Conservation (phyloP, 1,140 invertebrate species). For the Panagrolaimus sp. region DNA sequence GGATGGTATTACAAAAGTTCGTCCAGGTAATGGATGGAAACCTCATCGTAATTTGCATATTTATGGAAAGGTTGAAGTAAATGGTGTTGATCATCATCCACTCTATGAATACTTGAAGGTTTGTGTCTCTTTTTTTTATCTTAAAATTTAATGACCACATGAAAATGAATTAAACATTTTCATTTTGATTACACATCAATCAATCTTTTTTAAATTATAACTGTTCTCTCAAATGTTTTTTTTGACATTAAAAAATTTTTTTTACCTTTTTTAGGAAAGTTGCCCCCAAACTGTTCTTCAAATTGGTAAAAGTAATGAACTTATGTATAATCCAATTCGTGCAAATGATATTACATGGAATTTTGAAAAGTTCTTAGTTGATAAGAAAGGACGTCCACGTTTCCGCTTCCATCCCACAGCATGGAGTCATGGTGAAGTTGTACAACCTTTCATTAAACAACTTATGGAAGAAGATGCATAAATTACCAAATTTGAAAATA, state of each 20-base stretch:
- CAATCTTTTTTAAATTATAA: too few species aligned
- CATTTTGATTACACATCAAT: background rate
- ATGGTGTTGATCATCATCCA: conserved; percentile 60
- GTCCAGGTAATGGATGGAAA: conserved; percentile 60
- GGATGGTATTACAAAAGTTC: conserved; percentile 59
- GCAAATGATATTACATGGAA: conserved; percentile 61
- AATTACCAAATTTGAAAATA: background rate
- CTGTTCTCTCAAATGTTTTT: too few species aligned
- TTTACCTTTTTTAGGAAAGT: conserved; percentile 43
- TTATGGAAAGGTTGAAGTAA: conserved; percentile 60
- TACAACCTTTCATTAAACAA: conserved; percentile 48
- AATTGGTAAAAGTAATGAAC: conserved; percentile 52
- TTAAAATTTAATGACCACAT: too few species aligned
- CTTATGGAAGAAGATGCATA: conserved; percentile 39
- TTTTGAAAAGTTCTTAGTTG: conserved; percentile 62
- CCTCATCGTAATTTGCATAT: conserved; percentile 59
- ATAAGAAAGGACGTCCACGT: conserved; percentile 50
- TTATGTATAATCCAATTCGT: conserved; percentile 56
- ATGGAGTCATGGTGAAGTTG: conserved; percentile 56
- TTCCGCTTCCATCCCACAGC: conserved; percentile 57
- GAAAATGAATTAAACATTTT: conserved; percentile 8
- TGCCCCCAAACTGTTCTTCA: conserved; percentile 57
- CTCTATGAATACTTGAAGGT: conserved; percentile 62
- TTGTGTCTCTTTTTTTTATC: conserved; percentile 24
- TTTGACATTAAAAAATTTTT: background rate